Evolutionary conservation across 1,140 invertebrate genomes (phyloP).

Genomic region (Drosophila orena): DNA sequence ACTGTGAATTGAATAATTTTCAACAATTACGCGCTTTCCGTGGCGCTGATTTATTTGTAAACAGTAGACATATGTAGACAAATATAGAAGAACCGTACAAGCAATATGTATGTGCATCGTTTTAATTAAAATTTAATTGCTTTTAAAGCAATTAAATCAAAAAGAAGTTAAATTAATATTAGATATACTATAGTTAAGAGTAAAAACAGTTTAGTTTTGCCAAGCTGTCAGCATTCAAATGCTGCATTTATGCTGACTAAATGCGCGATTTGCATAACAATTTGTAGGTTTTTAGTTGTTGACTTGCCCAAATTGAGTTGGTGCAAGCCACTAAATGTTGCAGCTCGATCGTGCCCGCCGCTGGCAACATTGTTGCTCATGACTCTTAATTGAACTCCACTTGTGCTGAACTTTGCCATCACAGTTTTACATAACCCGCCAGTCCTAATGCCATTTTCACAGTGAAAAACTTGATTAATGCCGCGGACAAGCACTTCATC

Average conservation of each 20-base stretch:
- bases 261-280: conserved; percentile 56
- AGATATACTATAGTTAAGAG: too few species aligned
- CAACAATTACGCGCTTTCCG: conserved; percentile 27
- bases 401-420: conserved; percentile 54
- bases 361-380: conserved; percentile 45
- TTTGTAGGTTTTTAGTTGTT: conserved; percentile 37
- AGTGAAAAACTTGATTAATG: conserved; percentile 62
- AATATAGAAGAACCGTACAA: conserved; percentile 8
- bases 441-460: conserved; percentile 43
- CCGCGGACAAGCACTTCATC: conserved; percentile 60
- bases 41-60: conserved; percentile 24
- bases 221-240: background rate
- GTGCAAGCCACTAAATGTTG: conserved; percentile 46
- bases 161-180: too few species aligned
- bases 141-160: background rate
- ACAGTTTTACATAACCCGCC: conserved; percentile 58
- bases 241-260: conserved; percentile 5
- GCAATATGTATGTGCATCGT: background rate
- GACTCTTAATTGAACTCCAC: conserved; percentile 63
- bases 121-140: conserved; percentile 19
- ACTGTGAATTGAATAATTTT: conserved; percentile 41
- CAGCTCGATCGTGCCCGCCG: conserved; percentile 35
- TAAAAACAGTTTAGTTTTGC: too few species aligned
- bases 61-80: conserved; percentile 15
- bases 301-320: conserved; percentile 24